These are phyloP conservation scores for Exephanes ischioxanthus DNA, from an alignment of 2,888 invertebrate genomes.

Conservation along the genomic window DNA sequence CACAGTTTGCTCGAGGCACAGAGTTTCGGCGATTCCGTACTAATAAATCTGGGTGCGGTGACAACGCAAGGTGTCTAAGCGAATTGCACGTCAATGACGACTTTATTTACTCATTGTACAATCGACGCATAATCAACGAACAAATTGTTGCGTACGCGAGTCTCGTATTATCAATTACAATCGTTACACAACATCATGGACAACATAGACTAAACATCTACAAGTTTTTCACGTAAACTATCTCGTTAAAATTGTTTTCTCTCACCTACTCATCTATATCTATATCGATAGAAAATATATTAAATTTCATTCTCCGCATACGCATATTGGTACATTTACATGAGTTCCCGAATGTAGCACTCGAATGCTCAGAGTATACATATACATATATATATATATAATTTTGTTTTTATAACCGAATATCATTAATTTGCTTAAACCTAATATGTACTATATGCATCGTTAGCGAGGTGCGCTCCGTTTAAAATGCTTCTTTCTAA, in stretches of 20 bases:
- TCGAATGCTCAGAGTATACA: slow-evolving; percentile 12
- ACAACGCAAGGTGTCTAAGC: no score
- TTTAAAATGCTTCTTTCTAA: slow-evolving; percentile 3
- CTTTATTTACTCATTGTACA: slow-evolving; percentile 57
- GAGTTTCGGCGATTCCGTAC: no score
- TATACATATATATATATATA: background rate
- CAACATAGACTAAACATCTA: slow-evolving; percentile 69
- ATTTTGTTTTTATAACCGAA: slow-evolving; percentile 29
- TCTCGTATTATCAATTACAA: slow-evolving; percentile 47
- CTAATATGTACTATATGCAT: slow-evolving; percentile 54
- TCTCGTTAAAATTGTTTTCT: slow-evolving; percentile 30
- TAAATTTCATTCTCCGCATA: slow-evolving; percentile 66
- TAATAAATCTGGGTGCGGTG: no score
- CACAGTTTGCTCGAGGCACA: no score
- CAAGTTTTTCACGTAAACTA: slow-evolving; percentile 53
- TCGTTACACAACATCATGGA: slow-evolving; percentile 45
- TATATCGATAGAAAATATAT: slow-evolving; percentile 74
- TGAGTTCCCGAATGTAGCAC: background rate
- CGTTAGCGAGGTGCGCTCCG: slow-evolving; percentile 40
- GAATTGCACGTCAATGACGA: slow-evolving; percentile 32
- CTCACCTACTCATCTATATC: slow-evolving; percentile 33
- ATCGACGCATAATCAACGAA: slow-evolving; percentile 39
- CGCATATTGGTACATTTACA: slow-evolving; percentile 41
- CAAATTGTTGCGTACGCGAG: slow-evolving; percentile 31
- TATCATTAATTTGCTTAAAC: slow-evolving; percentile 34